Conservation (phyloP, 2,888 invertebrate species). For the Pachydiplax longipennis region DNA sequence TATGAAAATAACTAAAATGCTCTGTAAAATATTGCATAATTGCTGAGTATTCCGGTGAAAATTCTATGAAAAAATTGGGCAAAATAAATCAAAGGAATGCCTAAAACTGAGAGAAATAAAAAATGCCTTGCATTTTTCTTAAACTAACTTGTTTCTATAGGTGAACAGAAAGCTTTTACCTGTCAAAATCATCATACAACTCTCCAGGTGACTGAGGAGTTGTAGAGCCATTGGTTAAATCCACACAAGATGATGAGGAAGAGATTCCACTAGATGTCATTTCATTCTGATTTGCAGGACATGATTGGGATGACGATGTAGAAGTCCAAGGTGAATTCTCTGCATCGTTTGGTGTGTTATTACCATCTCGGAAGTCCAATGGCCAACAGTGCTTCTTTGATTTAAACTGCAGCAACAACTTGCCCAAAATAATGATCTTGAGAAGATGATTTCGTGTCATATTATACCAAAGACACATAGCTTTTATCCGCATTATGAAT, state of each 20-base stretch:
- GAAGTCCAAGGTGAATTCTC: slow-evolving; percentile 25
- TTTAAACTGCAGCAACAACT: slow-evolving; percentile 64
- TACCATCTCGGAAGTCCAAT: slow-evolving; percentile 46
- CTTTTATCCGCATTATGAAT: slow-evolving; percentile 74
- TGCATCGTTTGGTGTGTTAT: slow-evolving; percentile 31
- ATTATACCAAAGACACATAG: slow-evolving; percentile 92
- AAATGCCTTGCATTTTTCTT: not conserved
- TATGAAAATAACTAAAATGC: too few species aligned
- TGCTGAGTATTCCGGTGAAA: too few species aligned
- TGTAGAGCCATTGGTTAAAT: not conserved
- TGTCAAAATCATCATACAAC: slow-evolving; percentile 24
- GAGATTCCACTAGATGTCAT: slow-evolving; percentile 1
- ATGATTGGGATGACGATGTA: slow-evolving; percentile 5
- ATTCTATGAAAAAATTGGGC: too few species aligned
- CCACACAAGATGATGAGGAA: not conserved
- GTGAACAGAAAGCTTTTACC: not conserved
- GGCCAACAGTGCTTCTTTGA: slow-evolving; percentile 49
- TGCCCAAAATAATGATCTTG: slow-evolving; percentile 77
- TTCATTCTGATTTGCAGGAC: not conserved
- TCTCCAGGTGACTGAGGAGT: not conserved
- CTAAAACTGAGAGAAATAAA: not conserved
- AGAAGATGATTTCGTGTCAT: slow-evolving; percentile 83
- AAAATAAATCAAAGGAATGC: not conserved
- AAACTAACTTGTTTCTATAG: too few species aligned
- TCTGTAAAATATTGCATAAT: too few species aligned